A percentile compares a stretch with the other conserved stretches of the same genome.
Conservation (phyloP, 2,113 vertebrate species). For the Sinocyclocheilus anophthalmus region DNA sequence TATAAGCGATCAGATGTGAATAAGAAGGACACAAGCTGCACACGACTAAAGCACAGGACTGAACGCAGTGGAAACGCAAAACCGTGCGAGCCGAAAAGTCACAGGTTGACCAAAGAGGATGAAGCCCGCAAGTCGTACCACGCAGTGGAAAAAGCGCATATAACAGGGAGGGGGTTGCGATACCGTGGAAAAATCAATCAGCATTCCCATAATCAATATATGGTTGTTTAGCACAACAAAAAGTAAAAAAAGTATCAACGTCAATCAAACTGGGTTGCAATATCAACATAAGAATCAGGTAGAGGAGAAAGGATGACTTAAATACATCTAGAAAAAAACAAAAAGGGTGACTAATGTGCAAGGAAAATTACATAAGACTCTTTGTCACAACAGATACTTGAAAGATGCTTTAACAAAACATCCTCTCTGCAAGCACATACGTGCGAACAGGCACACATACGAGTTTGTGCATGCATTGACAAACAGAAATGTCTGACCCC, state of each 20-base stretch:
- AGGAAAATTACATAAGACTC: not conserved
- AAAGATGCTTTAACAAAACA: not conserved
- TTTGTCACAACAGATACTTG: not conserved
- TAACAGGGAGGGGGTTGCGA: not conserved
- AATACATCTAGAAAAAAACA: no score
- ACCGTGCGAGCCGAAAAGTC: no score
- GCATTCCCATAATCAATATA: not conserved
- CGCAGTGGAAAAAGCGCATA: no score
- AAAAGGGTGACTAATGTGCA: not conserved
- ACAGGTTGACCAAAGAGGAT: no score
- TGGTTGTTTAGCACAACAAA: not conserved
- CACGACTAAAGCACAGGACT: no score
- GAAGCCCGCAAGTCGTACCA: no score
- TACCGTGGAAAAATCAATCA: not conserved
- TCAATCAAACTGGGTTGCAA: not conserved
- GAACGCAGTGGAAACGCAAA: no score
- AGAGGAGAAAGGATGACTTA: no score
- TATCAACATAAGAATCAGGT: no score
- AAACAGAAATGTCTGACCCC: not conserved
- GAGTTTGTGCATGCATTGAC: not conserved
- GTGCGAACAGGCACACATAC: not conserved
- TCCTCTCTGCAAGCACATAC: not conserved
- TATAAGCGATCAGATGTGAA: no score
- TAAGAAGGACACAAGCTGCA: no score
- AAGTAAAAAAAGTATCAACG: not conserved